Conservation (phyloP, 1,140 invertebrate genomes). For the Drosophila sproati region DNA sequence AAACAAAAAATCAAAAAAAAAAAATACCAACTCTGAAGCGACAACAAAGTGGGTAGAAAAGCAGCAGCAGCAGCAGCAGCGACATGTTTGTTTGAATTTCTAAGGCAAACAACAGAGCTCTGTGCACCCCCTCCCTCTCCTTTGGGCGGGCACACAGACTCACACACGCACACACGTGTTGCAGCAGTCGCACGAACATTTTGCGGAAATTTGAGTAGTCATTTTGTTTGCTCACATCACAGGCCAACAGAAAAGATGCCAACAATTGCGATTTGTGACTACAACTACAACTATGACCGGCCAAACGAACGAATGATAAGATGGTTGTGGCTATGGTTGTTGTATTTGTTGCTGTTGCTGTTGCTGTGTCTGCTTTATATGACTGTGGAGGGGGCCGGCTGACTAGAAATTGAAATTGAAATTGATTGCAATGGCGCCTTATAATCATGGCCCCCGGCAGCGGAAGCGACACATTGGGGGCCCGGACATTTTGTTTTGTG, state of each 20-base stretch:
- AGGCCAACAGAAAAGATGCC: conserved; percentile 73
- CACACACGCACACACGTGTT: conserved; percentile 47
- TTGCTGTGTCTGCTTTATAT: not conserved
- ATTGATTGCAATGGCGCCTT: conserved; percentile 56
- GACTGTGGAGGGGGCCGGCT: conserved; percentile 7
- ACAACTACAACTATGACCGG: conserved; percentile 38
- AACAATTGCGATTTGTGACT: conserved; percentile 28
- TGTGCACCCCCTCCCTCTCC: not conserved
- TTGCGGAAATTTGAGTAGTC: conserved; percentile 82
- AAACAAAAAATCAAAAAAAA: conserved; percentile 26
- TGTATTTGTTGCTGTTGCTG: not conserved
- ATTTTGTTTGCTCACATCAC: conserved; percentile 84
- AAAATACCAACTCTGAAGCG: conserved; percentile 2
- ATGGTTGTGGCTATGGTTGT: conserved; percentile 18
- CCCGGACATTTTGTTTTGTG: conserved; percentile 84
- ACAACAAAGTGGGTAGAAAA: conserved; percentile 18
- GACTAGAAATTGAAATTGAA: conserved; percentile 24
- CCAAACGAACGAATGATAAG: conserved; percentile 35
- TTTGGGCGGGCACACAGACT: conserved; percentile 2
- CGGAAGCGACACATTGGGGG: conserved; percentile 56
- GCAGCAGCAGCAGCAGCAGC: conserved; percentile 39
- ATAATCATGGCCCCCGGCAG: conserved; percentile 50
- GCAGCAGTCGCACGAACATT: conserved; percentile 75
- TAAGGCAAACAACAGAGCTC: conserved; percentile 42
- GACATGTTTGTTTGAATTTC: conserved; percentile 57